phyloP scores from a whole-genome alignment of 2,113 vertebrate genomes.

The Hepsetus odoe region DNA sequence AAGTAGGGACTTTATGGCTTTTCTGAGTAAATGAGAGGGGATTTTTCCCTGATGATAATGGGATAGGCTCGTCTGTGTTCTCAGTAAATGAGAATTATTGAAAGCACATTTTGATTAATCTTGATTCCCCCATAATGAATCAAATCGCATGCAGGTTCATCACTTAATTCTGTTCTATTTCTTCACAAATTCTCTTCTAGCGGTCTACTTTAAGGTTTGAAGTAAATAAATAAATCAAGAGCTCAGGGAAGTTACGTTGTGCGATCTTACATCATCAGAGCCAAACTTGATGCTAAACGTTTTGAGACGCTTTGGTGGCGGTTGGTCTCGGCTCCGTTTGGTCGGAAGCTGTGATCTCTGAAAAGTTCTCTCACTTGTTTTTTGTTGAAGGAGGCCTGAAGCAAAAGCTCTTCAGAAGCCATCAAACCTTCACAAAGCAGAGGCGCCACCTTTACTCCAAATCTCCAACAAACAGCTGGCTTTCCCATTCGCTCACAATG shows the following conservation, averaged over 20 bases:
- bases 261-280: background rate
- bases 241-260: background rate
- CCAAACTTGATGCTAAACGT: background rate
- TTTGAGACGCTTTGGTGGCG: too few species aligned
- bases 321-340: background rate
- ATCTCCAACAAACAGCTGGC: slow-evolving; percentile 9
- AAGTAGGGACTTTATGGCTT: background rate
- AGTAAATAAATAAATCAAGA: background rate
- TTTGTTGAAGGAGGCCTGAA: background rate
- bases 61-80: background rate
- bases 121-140: background rate
- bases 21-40: background rate
- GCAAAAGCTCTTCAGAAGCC: background rate
- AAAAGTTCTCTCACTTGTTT: background rate
- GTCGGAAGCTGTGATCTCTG: background rate
- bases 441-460: slow-evolving; percentile 28
- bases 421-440: slow-evolving; percentile 14
- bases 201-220: background rate
- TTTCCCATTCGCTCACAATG: slow-evolving; percentile 18
- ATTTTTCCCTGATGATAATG: background rate
- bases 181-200: background rate
- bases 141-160: background rate
- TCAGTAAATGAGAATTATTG: background rate
- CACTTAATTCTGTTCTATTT: background rate
- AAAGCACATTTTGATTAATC: background rate